A percentile compares a stretch with the other conserved stretches of the same genome.
Evolutionary conservation across 2,797 vertebrate genomes (phyloP).

Genomic region (Sebastes iracundus): DNA sequence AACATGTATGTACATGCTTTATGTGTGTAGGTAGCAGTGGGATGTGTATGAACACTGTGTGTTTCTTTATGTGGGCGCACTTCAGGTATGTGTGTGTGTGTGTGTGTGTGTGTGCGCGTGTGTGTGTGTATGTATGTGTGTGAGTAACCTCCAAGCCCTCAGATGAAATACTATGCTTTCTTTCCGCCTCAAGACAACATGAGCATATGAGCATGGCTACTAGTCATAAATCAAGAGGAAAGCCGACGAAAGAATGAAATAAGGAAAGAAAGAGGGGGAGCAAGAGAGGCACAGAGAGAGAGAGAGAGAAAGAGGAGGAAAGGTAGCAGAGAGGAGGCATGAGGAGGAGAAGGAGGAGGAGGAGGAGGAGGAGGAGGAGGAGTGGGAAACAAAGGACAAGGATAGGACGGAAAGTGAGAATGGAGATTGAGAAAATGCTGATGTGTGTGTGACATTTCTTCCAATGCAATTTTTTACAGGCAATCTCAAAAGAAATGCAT

Average conservation of each 20-base stretch:
- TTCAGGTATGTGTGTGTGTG: neutral
- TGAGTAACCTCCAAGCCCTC: constrained; percentile 20
- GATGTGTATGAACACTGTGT: neutral
- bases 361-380: neutral
- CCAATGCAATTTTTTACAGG: neutral
- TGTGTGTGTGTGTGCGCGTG: neutral
- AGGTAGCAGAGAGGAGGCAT: neutral
- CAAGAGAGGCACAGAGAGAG: neutral
- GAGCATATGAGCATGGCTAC: constrained; percentile 45
- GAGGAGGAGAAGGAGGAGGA: neutral
- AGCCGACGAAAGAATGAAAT: constrained; percentile 10
- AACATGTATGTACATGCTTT: neutral
- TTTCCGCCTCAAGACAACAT: constrained; percentile 53
- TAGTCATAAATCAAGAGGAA: constrained; percentile 60
- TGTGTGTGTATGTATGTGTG: constrained; percentile 2
- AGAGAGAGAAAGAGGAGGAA: neutral
- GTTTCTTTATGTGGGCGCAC: neutral
- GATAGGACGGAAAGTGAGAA: neutral
- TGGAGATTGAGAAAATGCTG: neutral
- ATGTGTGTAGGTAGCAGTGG: neutral
- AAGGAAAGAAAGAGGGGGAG: neutral
- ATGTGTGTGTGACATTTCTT: neutral
- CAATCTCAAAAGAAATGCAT: neutral
- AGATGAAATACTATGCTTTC: constrained; percentile 50
- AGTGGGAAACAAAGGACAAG: neutral